Conservation (phyloP, 1,140 invertebrate species). For the honey bee (Apis mellifera) region Amel_HAv3.1 CM009935.2:8440001-8440500, state of each 20-base stretch:
- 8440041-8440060: constrained; percentile 39
- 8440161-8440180: background rate
- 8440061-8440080: constrained; percentile 30
- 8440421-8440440: background rate
- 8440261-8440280: background rate
- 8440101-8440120: constrained; percentile 22
- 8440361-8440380: constrained; percentile 10
- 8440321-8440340: background rate
- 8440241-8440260: background rate
- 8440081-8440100: constrained; percentile 12
- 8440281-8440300: background rate
- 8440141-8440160: background rate
- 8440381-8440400: constrained; percentile 31
- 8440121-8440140: constrained; percentile 42
- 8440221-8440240: constrained; percentile 11
- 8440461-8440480: constrained; percentile 8
- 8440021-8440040: constrained; percentile 36
- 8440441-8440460: constrained; percentile 10
- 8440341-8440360: background rate
- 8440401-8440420: constrained; percentile 3
- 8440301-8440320: background rate
- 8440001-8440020: constrained; percentile 44
- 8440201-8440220: background rate
- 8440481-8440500: background rate
- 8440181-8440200: background rate